phyloP scores from a whole-genome alignment of 2,888 invertebrate species.

The Dicranocentrus wangi region DNA sequence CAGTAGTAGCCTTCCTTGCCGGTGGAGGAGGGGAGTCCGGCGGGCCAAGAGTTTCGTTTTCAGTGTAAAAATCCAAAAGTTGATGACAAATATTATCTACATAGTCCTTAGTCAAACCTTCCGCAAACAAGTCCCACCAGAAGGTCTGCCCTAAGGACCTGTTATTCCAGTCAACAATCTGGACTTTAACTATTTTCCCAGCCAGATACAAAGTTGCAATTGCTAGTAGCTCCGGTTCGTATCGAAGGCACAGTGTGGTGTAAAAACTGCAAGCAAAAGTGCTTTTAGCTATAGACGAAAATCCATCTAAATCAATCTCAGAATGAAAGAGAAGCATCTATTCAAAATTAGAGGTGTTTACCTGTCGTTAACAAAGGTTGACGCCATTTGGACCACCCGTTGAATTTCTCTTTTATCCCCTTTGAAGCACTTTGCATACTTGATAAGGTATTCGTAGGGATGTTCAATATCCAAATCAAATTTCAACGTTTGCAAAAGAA shows the following conservation, averaged over 20 bases:
- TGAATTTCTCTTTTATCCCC: conserved; percentile 92
- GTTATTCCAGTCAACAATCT: conserved; percentile 93
- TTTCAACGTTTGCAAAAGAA: conserved; percentile 96
- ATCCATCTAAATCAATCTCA: not conserved
- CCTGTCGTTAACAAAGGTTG: conserved; percentile 99
- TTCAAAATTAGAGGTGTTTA: too few species aligned
- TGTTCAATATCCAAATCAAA: conserved; percentile 99
- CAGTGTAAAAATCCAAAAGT: conserved; percentile 87
- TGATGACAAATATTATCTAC: conserved; percentile 97
- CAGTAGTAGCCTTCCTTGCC: too few species aligned
- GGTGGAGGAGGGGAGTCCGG: conserved; percentile 2
- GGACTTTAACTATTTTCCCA: conserved; percentile 95
- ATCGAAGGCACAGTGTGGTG: conserved; percentile 96
- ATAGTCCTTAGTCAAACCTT: conserved; percentile 93
- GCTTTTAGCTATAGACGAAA: too few species aligned
- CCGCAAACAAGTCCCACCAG: conserved; percentile 99
- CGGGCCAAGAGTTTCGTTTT: not conserved
- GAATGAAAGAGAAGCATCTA: not conserved
- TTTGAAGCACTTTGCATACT: conserved; percentile 94
- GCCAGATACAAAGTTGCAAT: conserved; percentile 98
- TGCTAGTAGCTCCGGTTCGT: conserved; percentile 99
- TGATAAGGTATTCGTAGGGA: conserved; percentile 93
- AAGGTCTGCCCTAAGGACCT: conserved; percentile 83
- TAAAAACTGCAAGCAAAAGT: conserved; percentile 88
- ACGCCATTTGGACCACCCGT: conserved; percentile 99